phyloP scores from a whole-genome alignment of 2,888 invertebrate genomes.

The Ceraclea dissimilis region DNA sequence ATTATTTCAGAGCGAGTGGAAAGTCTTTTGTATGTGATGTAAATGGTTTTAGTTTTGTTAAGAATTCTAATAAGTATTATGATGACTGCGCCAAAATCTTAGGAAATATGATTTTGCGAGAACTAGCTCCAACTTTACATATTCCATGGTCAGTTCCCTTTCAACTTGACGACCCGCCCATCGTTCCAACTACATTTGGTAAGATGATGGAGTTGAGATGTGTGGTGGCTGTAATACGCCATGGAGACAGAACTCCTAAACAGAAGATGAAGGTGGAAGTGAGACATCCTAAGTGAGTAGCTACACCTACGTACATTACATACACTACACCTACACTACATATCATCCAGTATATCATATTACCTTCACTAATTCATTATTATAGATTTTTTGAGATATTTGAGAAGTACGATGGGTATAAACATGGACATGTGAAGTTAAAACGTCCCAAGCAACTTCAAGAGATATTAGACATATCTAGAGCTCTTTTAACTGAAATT shows the following conservation, averaged over 20 bases:
- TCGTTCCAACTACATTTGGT: slow-evolving; percentile 97
- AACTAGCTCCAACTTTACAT: slow-evolving; percentile 89
- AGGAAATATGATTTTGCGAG: slow-evolving; percentile 94
- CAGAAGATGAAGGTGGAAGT: slow-evolving; percentile 99
- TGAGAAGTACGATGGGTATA: slow-evolving; percentile 93
- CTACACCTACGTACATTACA: slow-evolving; percentile 32
- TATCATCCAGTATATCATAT: background rate
- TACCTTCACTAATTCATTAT: background rate
- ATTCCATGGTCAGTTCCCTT: slow-evolving; percentile 98
- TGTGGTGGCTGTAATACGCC: slow-evolving; percentile 94
- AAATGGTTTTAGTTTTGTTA: slow-evolving; percentile 99
- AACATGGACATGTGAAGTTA: slow-evolving; percentile 92
- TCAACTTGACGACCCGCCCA: slow-evolving; percentile 96
- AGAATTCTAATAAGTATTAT: slow-evolving; percentile 99
- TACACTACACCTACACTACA: background rate
- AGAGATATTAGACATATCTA: slow-evolving; percentile 94
- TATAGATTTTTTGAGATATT: slow-evolving; percentile 95
- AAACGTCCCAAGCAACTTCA: slow-evolving; percentile 96
- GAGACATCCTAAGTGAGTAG: slow-evolving; percentile 74
- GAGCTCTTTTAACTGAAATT: slow-evolving; percentile 82
- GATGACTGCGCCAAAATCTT: slow-evolving; percentile 98
- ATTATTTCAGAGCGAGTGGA: slow-evolving; percentile 77
- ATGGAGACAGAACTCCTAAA: slow-evolving; percentile 98
- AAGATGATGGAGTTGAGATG: slow-evolving; percentile 92
- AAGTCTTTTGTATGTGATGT: slow-evolving; percentile 99